Conservation (phyloP, 2,888 invertebrate genomes). For the Nasonia oneida region DNA sequence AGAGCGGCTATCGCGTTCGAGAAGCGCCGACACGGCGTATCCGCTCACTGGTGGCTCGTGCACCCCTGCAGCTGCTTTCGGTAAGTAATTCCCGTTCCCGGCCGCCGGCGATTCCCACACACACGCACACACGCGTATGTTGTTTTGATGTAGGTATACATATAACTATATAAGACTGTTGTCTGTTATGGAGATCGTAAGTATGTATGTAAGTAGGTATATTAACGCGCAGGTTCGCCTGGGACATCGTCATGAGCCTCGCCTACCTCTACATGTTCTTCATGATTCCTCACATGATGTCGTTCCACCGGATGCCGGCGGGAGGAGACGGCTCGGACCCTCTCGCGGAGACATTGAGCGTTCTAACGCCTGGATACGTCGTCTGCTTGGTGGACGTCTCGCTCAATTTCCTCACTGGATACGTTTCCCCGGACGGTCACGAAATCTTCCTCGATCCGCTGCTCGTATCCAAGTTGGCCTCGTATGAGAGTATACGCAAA, state of each 20-base stretch:
- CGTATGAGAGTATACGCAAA: too few relatives aligned
- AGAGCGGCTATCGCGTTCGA: conserved; percentile 74
- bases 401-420: conserved; percentile 75
- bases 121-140: too few relatives aligned
- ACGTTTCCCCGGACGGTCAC: conserved; percentile 66
- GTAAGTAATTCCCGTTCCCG: conserved; percentile 59
- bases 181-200: background rate
- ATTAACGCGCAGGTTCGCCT: conserved; percentile 67
- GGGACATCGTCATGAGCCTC: conserved; percentile 73
- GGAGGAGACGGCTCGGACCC: background rate
- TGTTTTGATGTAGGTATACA: too few relatives aligned
- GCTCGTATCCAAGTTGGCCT: conserved; percentile 67
- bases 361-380: conserved; percentile 66
- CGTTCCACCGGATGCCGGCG: conserved; percentile 68
- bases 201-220: background rate
- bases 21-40: conserved; percentile 73
- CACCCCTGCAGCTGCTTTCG: conserved; percentile 75
- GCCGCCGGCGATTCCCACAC: too few relatives aligned
- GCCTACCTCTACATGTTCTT: conserved; percentile 70
- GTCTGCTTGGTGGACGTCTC: conserved; percentile 71
- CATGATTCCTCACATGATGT: conserved; percentile 67
- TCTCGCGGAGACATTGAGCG: conserved; percentile 48
- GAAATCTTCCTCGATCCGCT: conserved; percentile 70
- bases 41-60: conserved; percentile 73
- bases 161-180: too few relatives aligned